These are phyloP conservation scores for Metellina segmentata DNA, from an alignment of 2,888 invertebrate genomes.

Conservation along the genomic window DNA sequence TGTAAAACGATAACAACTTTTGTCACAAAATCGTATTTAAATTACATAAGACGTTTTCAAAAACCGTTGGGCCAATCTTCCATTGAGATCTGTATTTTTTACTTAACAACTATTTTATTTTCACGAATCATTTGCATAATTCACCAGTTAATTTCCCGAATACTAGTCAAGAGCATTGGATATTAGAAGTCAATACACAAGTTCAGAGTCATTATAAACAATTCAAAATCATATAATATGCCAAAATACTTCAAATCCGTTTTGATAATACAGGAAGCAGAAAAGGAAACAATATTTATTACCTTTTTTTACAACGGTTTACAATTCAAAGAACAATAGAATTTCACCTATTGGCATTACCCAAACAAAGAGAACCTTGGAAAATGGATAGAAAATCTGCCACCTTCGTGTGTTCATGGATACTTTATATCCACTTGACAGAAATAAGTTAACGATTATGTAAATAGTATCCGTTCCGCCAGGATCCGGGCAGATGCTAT, in stretches of 20 bases:
- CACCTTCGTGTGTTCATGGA: not conserved
- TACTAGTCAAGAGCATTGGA: not conserved
- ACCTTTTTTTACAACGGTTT: not conserved
- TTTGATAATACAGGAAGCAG: not conserved
- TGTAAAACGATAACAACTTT: too few species aligned
- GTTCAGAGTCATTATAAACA: not conserved
- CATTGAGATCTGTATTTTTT: too few species aligned
- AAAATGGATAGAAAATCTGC: not conserved
- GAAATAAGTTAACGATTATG: constrained; percentile 30
- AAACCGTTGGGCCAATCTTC: too few species aligned
- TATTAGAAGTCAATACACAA: not conserved
- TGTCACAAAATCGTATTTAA: too few species aligned
- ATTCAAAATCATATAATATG: not conserved
- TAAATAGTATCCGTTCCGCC: constrained; percentile 9
- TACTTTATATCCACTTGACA: constrained; percentile 21
- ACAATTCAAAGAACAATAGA: not conserved
- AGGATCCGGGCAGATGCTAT: constrained; percentile 22
- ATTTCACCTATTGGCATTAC: not conserved
- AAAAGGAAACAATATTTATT: not conserved
- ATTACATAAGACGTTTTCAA: too few species aligned
- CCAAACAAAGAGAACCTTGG: not conserved
- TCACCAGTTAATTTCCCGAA: not conserved
- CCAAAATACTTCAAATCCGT: constrained; percentile 1
- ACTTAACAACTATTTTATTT: too few species aligned
- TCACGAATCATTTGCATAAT: not conserved